Percentiles rank a stretch among this genome's conserved stretches.
These are phyloP conservation scores for Bombus terrestris DNA, from an alignment of 1,140 invertebrate species.

Conservation along the genomic window DNA sequence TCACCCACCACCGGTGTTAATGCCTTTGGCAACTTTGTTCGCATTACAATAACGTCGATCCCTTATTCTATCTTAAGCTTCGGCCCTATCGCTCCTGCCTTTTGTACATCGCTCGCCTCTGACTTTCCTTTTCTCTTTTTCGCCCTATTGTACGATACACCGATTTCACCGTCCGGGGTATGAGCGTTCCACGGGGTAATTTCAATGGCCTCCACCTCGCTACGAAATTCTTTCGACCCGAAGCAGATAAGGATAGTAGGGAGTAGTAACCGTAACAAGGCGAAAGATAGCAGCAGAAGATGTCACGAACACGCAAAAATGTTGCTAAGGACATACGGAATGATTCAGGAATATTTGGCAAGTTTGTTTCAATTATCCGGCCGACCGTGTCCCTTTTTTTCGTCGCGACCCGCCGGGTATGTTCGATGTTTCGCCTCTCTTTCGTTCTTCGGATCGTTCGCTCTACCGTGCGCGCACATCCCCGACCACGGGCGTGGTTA, in stretches of 20 bases:
- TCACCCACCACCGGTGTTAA: conserved; percentile 72
- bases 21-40: conserved; percentile 76
- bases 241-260: no score
- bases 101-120: neutral
- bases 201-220: neutral
- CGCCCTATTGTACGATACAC: neutral
- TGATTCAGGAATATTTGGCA: conserved; percentile 11
- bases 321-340: neutral
- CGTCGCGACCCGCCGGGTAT: neutral
- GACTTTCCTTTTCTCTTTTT: conserved; percentile 4
- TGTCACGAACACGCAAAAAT: neutral
- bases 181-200: conserved; percentile 4
- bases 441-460: conserved; percentile 6
- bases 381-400: neutral
- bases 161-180: neutral
- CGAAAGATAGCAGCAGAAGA: neutral
- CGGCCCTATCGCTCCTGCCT: neutral
- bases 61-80: neutral
- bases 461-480: conserved; percentile 35
- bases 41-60: conserved; percentile 49
- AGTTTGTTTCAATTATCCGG: conserved; percentile 31
- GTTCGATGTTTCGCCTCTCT: neutral
- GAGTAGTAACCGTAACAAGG: no score
- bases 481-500: conserved; percentile 46
- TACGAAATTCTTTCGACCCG: neutral